A percentile compares a stretch with the other conserved stretches of the same genome.
Conservation (phyloP, 2,888 invertebrate species). For the Pomacea canaliculata region DNA sequence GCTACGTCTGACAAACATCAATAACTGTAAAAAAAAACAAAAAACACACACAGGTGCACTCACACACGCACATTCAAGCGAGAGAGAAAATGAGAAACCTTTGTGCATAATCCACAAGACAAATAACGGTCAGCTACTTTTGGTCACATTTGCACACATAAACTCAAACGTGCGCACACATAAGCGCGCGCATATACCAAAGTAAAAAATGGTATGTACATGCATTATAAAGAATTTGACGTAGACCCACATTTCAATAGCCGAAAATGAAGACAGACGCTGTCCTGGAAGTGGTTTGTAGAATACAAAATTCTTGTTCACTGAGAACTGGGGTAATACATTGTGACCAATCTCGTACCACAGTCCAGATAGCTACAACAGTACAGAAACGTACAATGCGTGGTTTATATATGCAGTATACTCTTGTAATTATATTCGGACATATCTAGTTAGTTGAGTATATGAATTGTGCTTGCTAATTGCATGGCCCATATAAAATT, state of each 20-base stretch:
- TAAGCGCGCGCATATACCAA: background rate
- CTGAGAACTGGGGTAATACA: background rate
- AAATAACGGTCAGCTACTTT: background rate
- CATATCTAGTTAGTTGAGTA: too few species aligned
- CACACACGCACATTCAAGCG: background rate
- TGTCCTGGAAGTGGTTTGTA: background rate
- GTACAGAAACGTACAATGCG: too few species aligned
- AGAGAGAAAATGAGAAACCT: too few species aligned
- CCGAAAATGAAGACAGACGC: background rate
- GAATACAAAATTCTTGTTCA: too few species aligned
- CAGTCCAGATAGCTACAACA: conserved; percentile 31
- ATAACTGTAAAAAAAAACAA: too few species aligned
- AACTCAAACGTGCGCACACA: too few species aligned
- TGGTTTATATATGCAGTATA: too few species aligned
- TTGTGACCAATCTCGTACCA: conserved; percentile 40
- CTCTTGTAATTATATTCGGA: too few species aligned
- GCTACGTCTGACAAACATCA: too few species aligned
- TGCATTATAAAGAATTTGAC: background rate
- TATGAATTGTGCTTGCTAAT: too few species aligned
- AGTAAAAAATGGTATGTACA: background rate
- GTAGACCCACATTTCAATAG: background rate
- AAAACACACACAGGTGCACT: background rate
- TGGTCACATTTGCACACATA: too few species aligned
- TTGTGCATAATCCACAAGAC: background rate
- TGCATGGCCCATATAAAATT: too few species aligned